Evolutionary conservation across 37 sponge, comb jelly and placozoan species (phyloP), one percentile per base, ranked within the genome.

Genomic region (Geodia barretti): DNA sequence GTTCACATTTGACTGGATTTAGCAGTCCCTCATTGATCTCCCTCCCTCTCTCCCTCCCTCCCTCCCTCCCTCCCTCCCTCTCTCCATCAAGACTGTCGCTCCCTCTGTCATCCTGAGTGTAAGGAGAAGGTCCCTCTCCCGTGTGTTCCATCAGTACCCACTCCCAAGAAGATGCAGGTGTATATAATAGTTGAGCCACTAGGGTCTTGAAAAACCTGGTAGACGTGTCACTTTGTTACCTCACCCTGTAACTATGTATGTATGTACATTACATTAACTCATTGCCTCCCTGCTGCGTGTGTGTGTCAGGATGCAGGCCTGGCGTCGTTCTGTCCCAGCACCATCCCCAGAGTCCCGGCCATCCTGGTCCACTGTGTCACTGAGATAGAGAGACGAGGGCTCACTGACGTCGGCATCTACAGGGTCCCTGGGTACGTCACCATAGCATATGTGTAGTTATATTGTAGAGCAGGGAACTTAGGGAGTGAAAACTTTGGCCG

Each of bases 381-480:
- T 43, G 97, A 94, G 71, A 84, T 97, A 21, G 97, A 97, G 85
- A 76, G 69, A 29, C 42, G 97, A 43, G 97, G 93, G 24, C 80
- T 97, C 21, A 77, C 69, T 70, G 87, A 91, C 33, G 92, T 95
- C 1, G 97, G 97, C 3, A 65, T 97, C 77, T 97, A 97, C 77
- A 61, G 97, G 30, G 86, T 97, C 33, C 83, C 92, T 39, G 92
- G 94, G 96, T 95, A 64, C 86, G 84, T 60, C 3, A 14, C 8
- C 43, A 78, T n/a, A 54, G 32, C 37, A 58, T 35, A 39, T 80
- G 63, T 41, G 21, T 39, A 19, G 54, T 34, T 47, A 58, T 8
- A 24, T 28, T 34, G 8, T 14, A 14, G 11, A 72, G 8, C 41
- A 39, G 19, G 26, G 7, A n/a, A 72, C 11, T 58, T 19, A 58